A percentile compares a stretch with the other conserved stretches of the same genome.
These are phyloP conservation scores for Noctilio leporinus DNA, from an alignment of 2,113 vertebrate genomes.

Conservation along the genomic window DNA sequence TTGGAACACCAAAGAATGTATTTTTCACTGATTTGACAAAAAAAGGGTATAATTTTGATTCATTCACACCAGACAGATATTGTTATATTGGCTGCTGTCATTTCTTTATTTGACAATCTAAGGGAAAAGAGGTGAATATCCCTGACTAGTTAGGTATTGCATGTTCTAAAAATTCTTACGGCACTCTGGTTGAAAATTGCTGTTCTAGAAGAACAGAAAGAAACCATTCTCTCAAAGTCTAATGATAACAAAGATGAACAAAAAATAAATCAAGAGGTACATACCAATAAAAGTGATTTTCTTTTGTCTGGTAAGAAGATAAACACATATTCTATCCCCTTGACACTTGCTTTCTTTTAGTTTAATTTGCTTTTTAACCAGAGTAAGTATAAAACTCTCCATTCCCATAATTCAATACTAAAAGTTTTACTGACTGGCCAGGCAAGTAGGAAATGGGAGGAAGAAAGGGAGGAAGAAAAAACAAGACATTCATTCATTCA, in stretches of 20 bases:
- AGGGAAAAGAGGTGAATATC: background rate
- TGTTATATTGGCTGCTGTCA: background rate
- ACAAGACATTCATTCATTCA: background rate
- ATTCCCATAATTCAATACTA: background rate
- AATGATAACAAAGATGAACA: background rate
- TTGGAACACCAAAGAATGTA: background rate
- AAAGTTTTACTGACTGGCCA: background rate
- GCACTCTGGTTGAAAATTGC: background rate
- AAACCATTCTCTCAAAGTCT: background rate
- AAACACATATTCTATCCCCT: background rate
- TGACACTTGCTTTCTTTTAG: background rate
- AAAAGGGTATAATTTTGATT: background rate
- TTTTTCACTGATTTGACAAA: background rate
- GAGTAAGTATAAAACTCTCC: slow-evolving; percentile 7
- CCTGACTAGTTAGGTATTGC: background rate
- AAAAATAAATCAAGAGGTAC: background rate
- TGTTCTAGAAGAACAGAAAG: background rate
- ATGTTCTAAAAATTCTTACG: background rate
- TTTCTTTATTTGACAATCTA: background rate
- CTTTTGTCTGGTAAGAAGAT: slow-evolving; percentile 13
- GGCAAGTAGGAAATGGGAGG: background rate
- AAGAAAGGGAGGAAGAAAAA: background rate
- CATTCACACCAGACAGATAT: background rate
- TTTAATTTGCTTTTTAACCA: slow-evolving; percentile 33
- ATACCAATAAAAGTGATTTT: slow-evolving; percentile 6